Base-by-base conservation (phyloP, 2,797 vertebrate genomes). In the Spinibarbus caldwelli region DNA sequence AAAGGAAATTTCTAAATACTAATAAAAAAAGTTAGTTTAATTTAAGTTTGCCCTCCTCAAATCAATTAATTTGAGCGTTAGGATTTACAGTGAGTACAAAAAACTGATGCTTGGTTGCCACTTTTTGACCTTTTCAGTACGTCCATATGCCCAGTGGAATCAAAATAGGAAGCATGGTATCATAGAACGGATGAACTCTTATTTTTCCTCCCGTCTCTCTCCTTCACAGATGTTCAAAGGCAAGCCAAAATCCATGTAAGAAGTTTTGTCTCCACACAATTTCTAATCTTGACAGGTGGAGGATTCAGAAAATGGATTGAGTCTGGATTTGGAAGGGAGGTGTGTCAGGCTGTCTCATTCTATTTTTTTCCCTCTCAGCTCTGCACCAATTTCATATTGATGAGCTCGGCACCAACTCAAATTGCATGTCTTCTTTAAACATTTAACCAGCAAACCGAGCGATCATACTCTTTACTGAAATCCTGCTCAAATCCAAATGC, bases 311-410 rank as follows among this genome's bases (percentile, higher is more conserved):
- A 95, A 93, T 92, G 88, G 92, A 94, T 91, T 84, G 87, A 89
- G 88, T 88, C 87, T 90, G 87, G 91, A 92, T 93, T 92, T 92
- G 80, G 88, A 89, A 82, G 86, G 85, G 87, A 79, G 82, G 88
- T 92, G 91, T 91, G 91, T 93, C 83, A 81, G 89, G 77, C 88
- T 94, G 92, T 92, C 90, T 93, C 89, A 86, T 93, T 90, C 90
- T 89, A 91, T 93, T 93, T 93, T 93, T 92, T 92, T 90, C 91
- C 38, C 90, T 90, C 90, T 82, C 47, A 91, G 89, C 89, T 90
- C 90, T 92, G 89, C 92, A 94, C 92, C 92, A 93, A 94, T 95
- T 93, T 95, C 93, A 94, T 95, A 95, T 95, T 95, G 93, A 96
- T 95, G 94, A 95, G 95, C 92, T 92, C 92, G 93, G 93, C 92